These are phyloP conservation scores for Oncorhynchus clarkii DNA, from an alignment of 2,113 vertebrate genomes.

Conservation along the genomic window DNA sequence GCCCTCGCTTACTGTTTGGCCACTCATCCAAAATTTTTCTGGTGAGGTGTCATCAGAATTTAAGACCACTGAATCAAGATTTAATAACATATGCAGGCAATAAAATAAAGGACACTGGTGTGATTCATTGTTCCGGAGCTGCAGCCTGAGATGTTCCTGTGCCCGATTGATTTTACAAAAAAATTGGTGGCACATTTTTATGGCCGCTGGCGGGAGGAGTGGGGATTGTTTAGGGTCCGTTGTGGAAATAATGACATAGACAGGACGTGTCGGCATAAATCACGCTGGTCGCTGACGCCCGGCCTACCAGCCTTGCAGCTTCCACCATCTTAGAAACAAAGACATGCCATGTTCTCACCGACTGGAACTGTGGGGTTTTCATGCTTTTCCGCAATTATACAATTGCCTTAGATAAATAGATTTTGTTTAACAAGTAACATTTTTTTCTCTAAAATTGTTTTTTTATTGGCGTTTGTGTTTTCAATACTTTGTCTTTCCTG, in stretches of 20 bases:
- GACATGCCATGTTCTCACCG: not conserved
- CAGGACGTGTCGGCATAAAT: conserved; percentile 39
- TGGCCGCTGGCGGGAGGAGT: conserved; percentile 40
- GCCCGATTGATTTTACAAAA: conserved; percentile 46
- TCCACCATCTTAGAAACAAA: conserved; percentile 7
- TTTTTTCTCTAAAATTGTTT: too few relatives aligned
- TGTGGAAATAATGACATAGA: conserved; percentile 44
- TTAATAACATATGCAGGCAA: conserved; percentile 55
- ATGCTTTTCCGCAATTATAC: conserved; percentile 22
- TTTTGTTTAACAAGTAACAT: too few relatives aligned
- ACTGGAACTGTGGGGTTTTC: conserved; percentile 2
- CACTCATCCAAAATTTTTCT: conserved; percentile 40
- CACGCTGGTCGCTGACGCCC: not conserved
- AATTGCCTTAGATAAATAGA: too few relatives aligned
- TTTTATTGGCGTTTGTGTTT: too few relatives aligned
- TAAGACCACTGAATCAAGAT: conserved; percentile 49
- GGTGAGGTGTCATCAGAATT: conserved; percentile 31
- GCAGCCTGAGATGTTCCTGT: conserved; percentile 32
- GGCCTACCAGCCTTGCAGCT: not conserved
- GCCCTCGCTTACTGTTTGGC: conserved; percentile 25
- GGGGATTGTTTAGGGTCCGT: conserved; percentile 36
- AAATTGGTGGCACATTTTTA: conserved; percentile 37
- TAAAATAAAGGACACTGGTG: conserved; percentile 29
- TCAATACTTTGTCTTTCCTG: too few relatives aligned
- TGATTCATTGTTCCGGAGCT: conserved; percentile 33